Conservation (phyloP, 2,113 vertebrate genomes). For the Spea multiplicata region DNA sequence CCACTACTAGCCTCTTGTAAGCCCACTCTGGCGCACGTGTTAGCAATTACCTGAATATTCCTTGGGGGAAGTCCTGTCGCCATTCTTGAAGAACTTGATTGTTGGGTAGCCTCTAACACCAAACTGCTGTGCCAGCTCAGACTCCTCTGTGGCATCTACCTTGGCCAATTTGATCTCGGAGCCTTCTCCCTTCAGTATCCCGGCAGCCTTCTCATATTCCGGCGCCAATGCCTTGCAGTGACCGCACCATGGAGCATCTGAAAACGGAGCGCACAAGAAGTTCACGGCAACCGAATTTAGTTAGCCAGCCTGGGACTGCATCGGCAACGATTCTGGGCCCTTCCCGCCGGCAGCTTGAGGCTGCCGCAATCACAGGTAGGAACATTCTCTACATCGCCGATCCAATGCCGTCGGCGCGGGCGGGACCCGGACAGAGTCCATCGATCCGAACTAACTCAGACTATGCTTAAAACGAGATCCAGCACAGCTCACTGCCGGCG, state of each 20-base stretch:
- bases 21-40: neutral
- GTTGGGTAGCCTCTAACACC: conserved; percentile 92
- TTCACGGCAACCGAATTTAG: no score
- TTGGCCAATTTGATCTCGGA: conserved; percentile 86
- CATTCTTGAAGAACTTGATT: conserved; percentile 95
- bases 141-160: conserved; percentile 94
- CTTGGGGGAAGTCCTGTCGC: conserved; percentile 80
- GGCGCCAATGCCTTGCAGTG: conserved; percentile 96
- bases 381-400: no score
- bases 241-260: conserved; percentile 97
- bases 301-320: no score
- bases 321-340: no score
- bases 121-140: conserved; percentile 87
- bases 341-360: no score
- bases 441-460: no score
- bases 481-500: no score
- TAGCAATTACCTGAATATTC: conserved; percentile 86
- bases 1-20: neutral
- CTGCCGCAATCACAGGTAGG: no score
- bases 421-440: no score
- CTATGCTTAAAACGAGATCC: no score
- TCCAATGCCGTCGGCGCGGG: no score
- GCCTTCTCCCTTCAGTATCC: conserved; percentile 78
- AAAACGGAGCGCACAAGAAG: neutral
- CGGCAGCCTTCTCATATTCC: conserved; percentile 89